Evolutionary conservation across 2,888 invertebrate genomes (phyloP).

Genomic region (Zaprionus bogoriensis): DNA sequence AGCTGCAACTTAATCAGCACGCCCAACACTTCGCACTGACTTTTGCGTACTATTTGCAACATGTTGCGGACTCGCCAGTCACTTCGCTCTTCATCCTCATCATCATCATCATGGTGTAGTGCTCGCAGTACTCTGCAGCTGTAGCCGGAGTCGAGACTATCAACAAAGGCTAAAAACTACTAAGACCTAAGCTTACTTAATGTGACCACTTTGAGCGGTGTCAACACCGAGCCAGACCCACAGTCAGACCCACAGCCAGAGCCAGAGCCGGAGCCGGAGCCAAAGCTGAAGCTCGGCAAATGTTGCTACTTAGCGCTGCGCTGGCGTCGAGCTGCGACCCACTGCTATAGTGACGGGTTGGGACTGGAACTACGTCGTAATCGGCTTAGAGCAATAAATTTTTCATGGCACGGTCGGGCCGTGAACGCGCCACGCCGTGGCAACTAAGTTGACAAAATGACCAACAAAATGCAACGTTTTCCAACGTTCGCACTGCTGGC

Average conservation of each 20-base stretch:
- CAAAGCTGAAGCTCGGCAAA: conserved; percentile 13
- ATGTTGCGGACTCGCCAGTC: conserved; percentile 5
- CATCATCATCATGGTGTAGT: too few species aligned
- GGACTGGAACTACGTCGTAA: conserved; percentile 45
- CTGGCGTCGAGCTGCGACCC: conserved; percentile 8
- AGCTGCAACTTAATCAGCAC: conserved; percentile 10
- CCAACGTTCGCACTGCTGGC: conserved; percentile 18
- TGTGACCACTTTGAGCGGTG: conserved; percentile 73
- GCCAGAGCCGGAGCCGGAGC: conserved; percentile 10
- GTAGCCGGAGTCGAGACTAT: conserved; percentile 31
- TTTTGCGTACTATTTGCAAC: conserved; percentile 12
- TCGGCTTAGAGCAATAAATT: conserved; percentile 76
- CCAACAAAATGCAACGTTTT: conserved; percentile 71
- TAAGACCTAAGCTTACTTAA: conserved; percentile 79
- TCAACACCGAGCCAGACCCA: conserved; percentile 48
- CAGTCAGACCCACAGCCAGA: too few species aligned
- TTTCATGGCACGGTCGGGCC: conserved; percentile 45
- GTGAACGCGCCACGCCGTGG: conserved; percentile 21
- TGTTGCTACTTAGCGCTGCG: conserved; percentile 46
- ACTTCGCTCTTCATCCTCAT: too few species aligned
- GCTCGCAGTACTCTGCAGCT: too few species aligned
- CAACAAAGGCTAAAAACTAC: conserved; percentile 66
- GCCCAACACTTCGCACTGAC: conserved; percentile 18
- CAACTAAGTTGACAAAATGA: conserved; percentile 62
- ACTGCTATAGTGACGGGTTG: conserved; percentile 3